Evolutionary conservation across 2,113 vertebrate genomes (phyloP).

Genomic region (Anguilla rostrata): DNA sequence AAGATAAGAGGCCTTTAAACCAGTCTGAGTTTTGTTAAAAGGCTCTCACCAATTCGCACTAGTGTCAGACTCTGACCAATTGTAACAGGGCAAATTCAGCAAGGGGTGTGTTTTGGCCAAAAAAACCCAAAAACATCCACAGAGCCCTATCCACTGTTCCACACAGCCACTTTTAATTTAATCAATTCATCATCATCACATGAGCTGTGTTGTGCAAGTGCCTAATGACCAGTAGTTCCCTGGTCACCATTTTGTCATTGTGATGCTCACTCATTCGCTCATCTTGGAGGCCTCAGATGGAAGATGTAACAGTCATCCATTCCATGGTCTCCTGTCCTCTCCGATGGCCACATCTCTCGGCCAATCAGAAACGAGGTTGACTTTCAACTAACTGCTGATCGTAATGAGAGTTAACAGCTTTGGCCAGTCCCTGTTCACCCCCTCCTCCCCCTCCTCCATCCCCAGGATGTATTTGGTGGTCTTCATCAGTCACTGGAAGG

Average conservation of each 20-base stretch:
- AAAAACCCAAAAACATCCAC: too few species aligned
- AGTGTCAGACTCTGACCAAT: too few species aligned
- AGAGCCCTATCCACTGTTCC: not conserved
- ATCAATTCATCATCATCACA: not conserved
- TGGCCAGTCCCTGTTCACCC: not conserved
- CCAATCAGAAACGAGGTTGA: not conserved
- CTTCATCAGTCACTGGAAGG: not conserved
- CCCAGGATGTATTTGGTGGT: slow-evolving; percentile 11
- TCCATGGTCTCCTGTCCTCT: not conserved
- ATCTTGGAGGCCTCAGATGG: not conserved
- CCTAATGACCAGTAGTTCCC: not conserved
- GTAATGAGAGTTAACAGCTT: slow-evolving; percentile 8
- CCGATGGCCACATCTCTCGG: not conserved
- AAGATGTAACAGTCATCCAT: not conserved
- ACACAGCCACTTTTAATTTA: not conserved
- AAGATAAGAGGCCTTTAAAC: too few species aligned
- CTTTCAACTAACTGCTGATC: not conserved
- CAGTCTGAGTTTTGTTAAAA: too few species aligned
- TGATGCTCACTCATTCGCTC: not conserved
- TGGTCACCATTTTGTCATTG: not conserved
- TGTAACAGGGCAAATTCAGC: too few species aligned
- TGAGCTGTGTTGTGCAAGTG: not conserved
- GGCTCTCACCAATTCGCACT: too few species aligned
- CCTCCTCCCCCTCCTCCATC: not conserved
- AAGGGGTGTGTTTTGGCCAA: too few species aligned